Percentiles rank a stretch among this genome's conserved stretches.
phyloP scores from a whole-genome alignment of 2,888 invertebrate species.

The Andrena hattorfiana region DNA sequence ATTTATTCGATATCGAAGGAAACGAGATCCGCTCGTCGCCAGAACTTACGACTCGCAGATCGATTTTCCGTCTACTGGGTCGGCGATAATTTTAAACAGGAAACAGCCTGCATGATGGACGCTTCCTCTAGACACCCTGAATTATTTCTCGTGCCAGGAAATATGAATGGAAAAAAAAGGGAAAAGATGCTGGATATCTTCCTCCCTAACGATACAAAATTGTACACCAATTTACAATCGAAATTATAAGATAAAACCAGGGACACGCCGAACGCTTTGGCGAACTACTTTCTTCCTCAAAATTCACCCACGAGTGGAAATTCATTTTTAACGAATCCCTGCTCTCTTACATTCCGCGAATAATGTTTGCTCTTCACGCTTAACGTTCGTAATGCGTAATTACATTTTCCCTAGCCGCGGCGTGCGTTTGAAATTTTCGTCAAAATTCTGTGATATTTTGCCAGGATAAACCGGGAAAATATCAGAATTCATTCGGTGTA shows the following conservation, averaged over 20 bases:
- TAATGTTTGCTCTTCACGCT: not conserved
- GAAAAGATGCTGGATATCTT: not conserved
- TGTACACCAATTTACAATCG: not conserved
- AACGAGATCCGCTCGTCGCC: constrained; percentile 7
- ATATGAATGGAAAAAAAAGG: constrained; percentile 7
- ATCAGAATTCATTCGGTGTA: not conserved
- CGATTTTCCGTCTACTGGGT: constrained; percentile 30
- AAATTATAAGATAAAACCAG: too few species aligned
- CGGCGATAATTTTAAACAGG: constrained; percentile 23
- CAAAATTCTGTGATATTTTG: not conserved
- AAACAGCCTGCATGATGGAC: constrained; percentile 18
- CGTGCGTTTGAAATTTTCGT: not conserved
- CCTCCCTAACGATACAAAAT: not conserved
- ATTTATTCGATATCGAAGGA: constrained; percentile 1
- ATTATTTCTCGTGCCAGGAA: constrained; percentile 28
- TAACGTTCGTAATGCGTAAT: not conserved
- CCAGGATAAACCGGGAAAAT: not conserved
- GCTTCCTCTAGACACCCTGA: constrained; percentile 19
- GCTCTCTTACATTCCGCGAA: too few species aligned
- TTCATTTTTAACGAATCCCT: too few species aligned
- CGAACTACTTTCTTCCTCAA: too few species aligned
- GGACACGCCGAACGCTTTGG: too few species aligned
- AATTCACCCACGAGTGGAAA: too few species aligned
- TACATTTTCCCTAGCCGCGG: not conserved
- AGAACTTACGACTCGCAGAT: constrained; percentile 21